Percentiles rank a stretch among this genome's conserved stretches.
phyloP scores from a whole-genome alignment of 2,797 vertebrate genomes.

The Eidolon dupreanum region DNA sequence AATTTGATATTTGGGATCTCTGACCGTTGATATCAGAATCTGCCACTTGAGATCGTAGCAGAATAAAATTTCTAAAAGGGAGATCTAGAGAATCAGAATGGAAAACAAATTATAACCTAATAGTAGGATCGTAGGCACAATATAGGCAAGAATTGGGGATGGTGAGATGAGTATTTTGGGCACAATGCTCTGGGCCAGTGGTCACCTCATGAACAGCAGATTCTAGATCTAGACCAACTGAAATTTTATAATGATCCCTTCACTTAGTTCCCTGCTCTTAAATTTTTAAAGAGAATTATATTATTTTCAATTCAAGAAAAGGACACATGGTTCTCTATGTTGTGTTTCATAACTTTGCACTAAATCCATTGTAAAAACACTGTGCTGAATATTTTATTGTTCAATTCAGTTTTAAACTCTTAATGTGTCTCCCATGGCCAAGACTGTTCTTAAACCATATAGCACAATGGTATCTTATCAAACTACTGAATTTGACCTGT shows the following conservation, averaged over 20 bases:
- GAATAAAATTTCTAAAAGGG: background rate
- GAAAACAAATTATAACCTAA: background rate
- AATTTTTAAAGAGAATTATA: background rate
- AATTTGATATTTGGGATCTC: background rate
- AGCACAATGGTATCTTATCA: background rate
- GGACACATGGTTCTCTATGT: background rate
- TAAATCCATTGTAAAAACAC: background rate
- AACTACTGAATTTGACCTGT: background rate
- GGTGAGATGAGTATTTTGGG: background rate
- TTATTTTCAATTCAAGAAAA: background rate
- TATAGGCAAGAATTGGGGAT: background rate
- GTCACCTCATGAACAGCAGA: background rate
- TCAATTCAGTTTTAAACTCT: background rate
- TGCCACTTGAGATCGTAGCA: background rate
- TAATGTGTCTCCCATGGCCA: background rate
- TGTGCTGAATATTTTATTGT: background rate
- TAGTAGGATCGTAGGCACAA: background rate
- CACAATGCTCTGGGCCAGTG: background rate
- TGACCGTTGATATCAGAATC: background rate
- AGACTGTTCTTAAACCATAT: background rate
- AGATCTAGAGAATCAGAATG: background rate
- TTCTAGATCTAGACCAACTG: background rate
- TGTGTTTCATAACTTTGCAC: background rate
- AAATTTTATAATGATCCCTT: background rate
- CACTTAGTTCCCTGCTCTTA: background rate